A percentile compares a stretch with the other conserved stretches of the same genome.
Conservation (phyloP, 2,113 vertebrate species). For the Phoenicopterus ruber region DNA sequence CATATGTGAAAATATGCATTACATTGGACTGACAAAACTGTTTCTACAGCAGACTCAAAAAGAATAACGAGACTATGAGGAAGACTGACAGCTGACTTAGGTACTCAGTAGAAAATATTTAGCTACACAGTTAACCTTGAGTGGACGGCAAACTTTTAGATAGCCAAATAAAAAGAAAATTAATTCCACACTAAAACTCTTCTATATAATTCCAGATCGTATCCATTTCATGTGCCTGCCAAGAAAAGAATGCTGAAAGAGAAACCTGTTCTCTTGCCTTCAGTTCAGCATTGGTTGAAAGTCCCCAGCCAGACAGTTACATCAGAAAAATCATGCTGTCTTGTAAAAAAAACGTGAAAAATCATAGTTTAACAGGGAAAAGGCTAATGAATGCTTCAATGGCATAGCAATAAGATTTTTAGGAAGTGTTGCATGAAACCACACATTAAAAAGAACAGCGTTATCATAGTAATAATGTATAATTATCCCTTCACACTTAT, state of each 20-base stretch:
- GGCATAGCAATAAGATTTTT: neutral
- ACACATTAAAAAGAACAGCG: neutral
- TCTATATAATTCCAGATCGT: neutral
- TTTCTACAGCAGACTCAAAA: neutral
- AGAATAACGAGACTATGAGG: neutral
- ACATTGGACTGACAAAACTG: accelerated
- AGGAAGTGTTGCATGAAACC: neutral
- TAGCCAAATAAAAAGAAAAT: neutral
- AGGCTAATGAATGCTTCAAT: neutral
- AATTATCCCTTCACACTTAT: slow-evolving; percentile 18
- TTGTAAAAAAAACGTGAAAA: neutral
- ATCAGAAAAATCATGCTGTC: neutral
- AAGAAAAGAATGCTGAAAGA: neutral
- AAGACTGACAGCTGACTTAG: neutral
- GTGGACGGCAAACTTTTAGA: neutral
- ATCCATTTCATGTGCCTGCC: neutral
- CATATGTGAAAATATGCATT: neutral
- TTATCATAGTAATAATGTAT: neutral
- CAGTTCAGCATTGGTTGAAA: neutral
- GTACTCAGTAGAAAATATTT: neutral
- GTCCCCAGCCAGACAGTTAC: neutral
- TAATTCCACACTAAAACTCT: neutral
- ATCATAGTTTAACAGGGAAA: neutral
- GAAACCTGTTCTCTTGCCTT: neutral
- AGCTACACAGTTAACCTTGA: neutral